phyloP scores from a whole-genome alignment of 1,140 invertebrate genomes.

The Plodia interpunctella region DNA sequence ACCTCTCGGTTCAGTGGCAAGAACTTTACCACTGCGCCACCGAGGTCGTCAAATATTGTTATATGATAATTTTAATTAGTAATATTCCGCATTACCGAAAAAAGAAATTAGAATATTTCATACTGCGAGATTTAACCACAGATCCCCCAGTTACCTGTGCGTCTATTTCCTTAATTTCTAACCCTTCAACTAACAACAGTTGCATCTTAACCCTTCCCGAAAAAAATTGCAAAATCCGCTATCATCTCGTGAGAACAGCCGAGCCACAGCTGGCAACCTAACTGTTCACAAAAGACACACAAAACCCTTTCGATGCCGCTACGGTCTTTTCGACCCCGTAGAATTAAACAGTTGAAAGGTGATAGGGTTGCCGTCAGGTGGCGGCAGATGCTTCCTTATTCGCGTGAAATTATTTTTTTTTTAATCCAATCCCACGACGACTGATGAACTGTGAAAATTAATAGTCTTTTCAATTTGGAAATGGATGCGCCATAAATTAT shows the following conservation, averaged over 20 bases:
- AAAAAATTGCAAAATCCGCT: slow-evolving; percentile 45
- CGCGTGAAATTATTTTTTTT: slow-evolving; percentile 60
- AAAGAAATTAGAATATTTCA: no score
- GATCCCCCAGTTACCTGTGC: no score
- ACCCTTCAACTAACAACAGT: slow-evolving; percentile 43
- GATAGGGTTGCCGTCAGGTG: slow-evolving; percentile 54
- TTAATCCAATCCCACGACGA: slow-evolving; percentile 48
- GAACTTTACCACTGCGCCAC: no score
- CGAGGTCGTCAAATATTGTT: no score
- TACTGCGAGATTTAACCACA: no score
- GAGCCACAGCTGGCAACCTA: slow-evolving; percentile 48
- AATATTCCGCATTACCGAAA: no score
- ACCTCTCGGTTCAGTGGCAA: no score
- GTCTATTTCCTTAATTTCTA: background rate
- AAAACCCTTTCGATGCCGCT: slow-evolving; percentile 60
- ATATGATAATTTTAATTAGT: no score
- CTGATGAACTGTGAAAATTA: slow-evolving; percentile 66
- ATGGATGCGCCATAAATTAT: slow-evolving; percentile 5
- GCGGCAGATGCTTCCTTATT: slow-evolving; percentile 61
- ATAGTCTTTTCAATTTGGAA: slow-evolving; percentile 44
- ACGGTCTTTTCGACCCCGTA: slow-evolving; percentile 33
- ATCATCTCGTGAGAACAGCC: slow-evolving; percentile 59
- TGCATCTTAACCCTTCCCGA: slow-evolving; percentile 41
- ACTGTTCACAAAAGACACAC: slow-evolving; percentile 44
- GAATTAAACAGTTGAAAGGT: slow-evolving; percentile 39